Evolutionary conservation across 2,888 invertebrate genomes (phyloP).

Genomic region (Rotaria socialis): DNA sequence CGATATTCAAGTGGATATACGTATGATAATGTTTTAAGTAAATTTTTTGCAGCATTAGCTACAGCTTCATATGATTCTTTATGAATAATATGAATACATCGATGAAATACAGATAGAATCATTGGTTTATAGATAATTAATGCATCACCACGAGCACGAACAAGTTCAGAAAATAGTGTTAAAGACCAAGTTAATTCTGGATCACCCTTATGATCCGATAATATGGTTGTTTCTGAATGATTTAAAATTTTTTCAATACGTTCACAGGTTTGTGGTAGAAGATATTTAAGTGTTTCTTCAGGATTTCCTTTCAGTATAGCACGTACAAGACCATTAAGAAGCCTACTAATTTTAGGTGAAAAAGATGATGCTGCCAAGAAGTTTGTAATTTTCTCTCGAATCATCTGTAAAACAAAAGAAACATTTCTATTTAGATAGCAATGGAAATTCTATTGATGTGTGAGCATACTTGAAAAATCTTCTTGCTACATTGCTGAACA

Average conservation of each 20-base stretch:
- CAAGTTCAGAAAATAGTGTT: slow-evolving; percentile 57
- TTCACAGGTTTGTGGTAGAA: not conserved
- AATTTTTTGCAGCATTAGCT: slow-evolving; percentile 66
- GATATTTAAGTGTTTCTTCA: not conserved
- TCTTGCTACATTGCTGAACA: not conserved
- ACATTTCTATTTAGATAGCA: too few species aligned
- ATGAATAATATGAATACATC: slow-evolving; percentile 69
- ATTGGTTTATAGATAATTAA: slow-evolving; percentile 69
- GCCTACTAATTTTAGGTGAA: not conserved
- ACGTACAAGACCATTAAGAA: not conserved
- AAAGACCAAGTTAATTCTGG: not conserved
- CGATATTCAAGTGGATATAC: slow-evolving; percentile 64
- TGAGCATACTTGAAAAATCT: not conserved
- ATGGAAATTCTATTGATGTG: too few species aligned
- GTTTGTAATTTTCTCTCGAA: not conserved
- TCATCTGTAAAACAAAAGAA: not conserved
- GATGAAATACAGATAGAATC: slow-evolving; percentile 69
- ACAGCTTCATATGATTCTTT: slow-evolving; percentile 68
- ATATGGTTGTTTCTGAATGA: not conserved
- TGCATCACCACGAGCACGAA: slow-evolving; percentile 68
- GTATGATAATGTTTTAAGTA: slow-evolving; percentile 64
- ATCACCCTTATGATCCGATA: slow-evolving; percentile 10
- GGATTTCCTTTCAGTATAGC: not conserved
- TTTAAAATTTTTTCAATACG: not conserved
- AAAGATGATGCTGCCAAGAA: not conserved